These are phyloP conservation scores for Gymnothorax reevesii DNA, from an alignment of 2,797 vertebrate genomes.

Conservation along the genomic window DNA sequence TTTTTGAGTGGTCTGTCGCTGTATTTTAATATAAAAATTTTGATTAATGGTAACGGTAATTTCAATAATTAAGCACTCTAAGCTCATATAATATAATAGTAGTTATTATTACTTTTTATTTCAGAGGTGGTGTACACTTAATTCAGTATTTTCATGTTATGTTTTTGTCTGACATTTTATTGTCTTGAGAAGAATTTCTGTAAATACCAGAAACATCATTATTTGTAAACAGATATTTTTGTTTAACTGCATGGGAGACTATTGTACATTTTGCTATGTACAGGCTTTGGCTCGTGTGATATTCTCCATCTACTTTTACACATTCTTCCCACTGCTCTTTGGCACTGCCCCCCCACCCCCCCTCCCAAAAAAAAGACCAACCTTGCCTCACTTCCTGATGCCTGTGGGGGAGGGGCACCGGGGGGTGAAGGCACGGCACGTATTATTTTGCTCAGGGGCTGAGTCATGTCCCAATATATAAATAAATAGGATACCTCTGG, in stretches of 20 bases:
- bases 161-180: neutral
- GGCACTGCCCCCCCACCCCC: neutral
- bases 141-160: neutral
- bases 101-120: neutral
- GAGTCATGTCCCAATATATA: neutral
- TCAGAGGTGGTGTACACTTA: neutral
- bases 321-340: neutral
- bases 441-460: slow-evolving; percentile 17
- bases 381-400: neutral
- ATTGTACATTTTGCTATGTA: neutral
- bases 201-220: neutral
- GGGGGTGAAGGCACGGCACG: neutral
- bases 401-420: neutral
- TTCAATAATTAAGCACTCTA: too few species aligned
- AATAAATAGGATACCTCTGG: neutral
- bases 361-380: neutral
- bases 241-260: neutral
- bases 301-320: neutral
- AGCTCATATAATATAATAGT: neutral
- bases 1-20: neutral
- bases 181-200: neutral
- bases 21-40: neutral
- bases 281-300: neutral
- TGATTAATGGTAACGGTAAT: neutral
- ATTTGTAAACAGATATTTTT: neutral